Conservation (phyloP, 2,113 vertebrate species). For the Nesogale talazaci region DNA sequence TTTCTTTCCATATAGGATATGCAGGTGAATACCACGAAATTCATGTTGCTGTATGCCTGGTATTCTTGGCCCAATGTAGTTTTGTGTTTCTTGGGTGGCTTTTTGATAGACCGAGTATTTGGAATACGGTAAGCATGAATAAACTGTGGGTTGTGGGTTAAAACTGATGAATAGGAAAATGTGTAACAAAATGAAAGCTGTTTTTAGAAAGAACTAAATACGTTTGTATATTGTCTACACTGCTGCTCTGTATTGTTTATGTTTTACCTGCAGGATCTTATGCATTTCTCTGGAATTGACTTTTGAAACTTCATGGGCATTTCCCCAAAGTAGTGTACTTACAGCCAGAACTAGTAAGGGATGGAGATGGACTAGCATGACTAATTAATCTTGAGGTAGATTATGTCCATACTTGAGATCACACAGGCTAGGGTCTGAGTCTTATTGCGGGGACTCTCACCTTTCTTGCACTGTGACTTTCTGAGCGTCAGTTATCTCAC, state of each 20-base stretch:
- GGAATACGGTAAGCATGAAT: slow-evolving; percentile 90
- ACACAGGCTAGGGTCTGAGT: neutral
- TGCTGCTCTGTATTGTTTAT: neutral
- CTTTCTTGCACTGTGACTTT: neutral
- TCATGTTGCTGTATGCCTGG: slow-evolving; percentile 98
- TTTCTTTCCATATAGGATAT: slow-evolving; percentile 89
- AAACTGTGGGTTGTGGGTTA: fast-evolving
- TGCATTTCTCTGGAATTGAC: neutral
- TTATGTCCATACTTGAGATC: neutral
- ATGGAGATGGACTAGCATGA: neutral
- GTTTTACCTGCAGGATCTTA: neutral
- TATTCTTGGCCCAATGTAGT: slow-evolving; percentile 99
- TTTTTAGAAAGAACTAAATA: slow-evolving; percentile 33
- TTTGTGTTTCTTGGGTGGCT: slow-evolving; percentile 97
- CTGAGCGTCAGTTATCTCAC: neutral
- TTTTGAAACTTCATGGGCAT: slow-evolving; percentile 16
- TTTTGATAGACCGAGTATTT: slow-evolving; percentile 96
- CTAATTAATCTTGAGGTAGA: neutral
- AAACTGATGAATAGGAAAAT: slow-evolving; percentile 47
- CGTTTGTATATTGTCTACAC: neutral
- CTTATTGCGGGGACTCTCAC: neutral
- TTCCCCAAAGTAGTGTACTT: neutral
- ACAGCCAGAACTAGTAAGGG: neutral
- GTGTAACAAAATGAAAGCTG: neutral
- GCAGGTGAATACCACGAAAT: slow-evolving; percentile 92